phyloP scores from a whole-genome alignment of 2,113 vertebrate species.

The Aegypius monachus region DNA sequence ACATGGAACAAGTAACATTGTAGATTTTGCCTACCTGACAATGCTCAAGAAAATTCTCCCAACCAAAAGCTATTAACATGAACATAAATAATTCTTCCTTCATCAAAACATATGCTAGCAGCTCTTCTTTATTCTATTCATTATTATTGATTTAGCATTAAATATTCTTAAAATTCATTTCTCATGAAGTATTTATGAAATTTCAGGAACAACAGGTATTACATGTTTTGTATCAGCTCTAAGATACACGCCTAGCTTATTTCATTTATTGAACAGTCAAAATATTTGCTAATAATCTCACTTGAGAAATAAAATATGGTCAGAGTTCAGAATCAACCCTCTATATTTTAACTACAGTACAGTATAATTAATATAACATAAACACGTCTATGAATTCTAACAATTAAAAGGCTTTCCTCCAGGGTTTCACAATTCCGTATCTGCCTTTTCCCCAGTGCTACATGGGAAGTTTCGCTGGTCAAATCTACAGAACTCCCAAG shows the following conservation, averaged over 20 bases:
- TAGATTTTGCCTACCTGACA: not conserved
- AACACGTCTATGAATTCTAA: not conserved
- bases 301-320: not conserved
- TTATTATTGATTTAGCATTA: not conserved
- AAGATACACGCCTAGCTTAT: not conserved
- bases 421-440: not conserved
- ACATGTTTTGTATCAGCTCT: not conserved
- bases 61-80: not conserved
- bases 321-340: not conserved
- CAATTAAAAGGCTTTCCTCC: not conserved
- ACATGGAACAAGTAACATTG: not conserved
- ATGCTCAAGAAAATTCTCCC: not conserved
- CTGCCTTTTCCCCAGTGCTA: not conserved
- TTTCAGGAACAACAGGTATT: not conserved
- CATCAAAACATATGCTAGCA: not conserved
- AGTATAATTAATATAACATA: not conserved
- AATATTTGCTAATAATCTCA: not conserved
- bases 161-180: not conserved
- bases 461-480: not conserved
- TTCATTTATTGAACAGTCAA: not conserved
- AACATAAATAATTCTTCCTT: not conserved
- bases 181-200: not conserved
- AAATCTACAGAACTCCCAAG: not conserved
- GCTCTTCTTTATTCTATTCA: not conserved
- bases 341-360: not conserved